Evolutionary conservation across 1,140 invertebrate genomes (phyloP).

Genomic region (Orchestia grillus): DNA sequence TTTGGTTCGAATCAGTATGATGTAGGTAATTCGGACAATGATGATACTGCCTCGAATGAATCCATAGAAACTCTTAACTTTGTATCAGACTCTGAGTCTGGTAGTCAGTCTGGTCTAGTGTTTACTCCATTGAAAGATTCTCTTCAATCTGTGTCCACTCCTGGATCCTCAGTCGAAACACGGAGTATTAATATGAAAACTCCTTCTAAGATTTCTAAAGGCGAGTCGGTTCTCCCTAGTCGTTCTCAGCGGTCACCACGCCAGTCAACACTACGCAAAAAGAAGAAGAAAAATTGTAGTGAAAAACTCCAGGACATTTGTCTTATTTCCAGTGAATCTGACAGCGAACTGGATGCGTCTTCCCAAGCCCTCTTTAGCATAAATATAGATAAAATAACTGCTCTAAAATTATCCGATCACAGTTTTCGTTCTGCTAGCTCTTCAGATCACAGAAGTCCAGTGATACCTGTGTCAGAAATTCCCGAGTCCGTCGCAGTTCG

Average conservation of each 20-base stretch:
- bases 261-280: neutral
- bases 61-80: slow-evolving; percentile 60
- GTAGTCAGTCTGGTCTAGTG: no score
- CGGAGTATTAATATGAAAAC: neutral
- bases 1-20: slow-evolving; percentile 26
- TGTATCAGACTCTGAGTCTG: slow-evolving; percentile 51
- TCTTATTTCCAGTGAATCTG: slow-evolving; percentile 16
- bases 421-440: no score
- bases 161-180: neutral
- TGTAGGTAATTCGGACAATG: neutral
- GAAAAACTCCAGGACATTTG: neutral
- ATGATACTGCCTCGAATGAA: slow-evolving; percentile 22
- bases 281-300: neutral
- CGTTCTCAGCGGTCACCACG: neutral
- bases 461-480: neutral
- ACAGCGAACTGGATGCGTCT: slow-evolving; percentile 26
- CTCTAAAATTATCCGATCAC: neutral
- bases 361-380: slow-evolving; percentile 20
- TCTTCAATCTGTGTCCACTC: neutral
- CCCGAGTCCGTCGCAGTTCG: neutral
- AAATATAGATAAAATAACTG: neutral
- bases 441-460: neutral
- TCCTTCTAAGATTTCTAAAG: neutral
- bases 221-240: neutral
- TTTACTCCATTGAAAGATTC: neutral